These are phyloP conservation scores for Luperina nickerlii DNA, from an alignment of 2,888 invertebrate species.

Conservation along the genomic window DNA sequence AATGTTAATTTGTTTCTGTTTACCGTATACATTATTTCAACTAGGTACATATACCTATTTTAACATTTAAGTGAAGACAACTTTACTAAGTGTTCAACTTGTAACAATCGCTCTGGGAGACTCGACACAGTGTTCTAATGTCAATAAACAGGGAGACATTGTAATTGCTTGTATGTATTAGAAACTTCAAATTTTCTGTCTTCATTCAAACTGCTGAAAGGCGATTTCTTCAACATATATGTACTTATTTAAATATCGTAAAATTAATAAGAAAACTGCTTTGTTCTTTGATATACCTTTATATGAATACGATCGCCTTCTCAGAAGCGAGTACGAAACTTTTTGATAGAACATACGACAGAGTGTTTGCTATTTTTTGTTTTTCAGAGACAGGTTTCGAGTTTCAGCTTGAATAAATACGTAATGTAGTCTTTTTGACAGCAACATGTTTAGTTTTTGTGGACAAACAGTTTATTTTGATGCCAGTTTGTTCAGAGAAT, in stretches of 20 bases:
- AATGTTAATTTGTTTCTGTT: not conserved
- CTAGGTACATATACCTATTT: not conserved
- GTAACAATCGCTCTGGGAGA: not conserved
- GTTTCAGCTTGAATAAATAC: conserved; percentile 27
- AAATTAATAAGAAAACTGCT: conserved; percentile 13
- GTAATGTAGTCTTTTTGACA: not conserved
- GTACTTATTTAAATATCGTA: not conserved
- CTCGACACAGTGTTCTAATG: conserved; percentile 3
- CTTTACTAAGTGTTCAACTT: not conserved
- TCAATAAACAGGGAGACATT: conserved; percentile 27
- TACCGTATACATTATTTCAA: not conserved
- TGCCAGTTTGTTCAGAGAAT: not conserved
- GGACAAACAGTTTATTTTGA: not conserved
- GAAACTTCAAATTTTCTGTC: conserved; percentile 16
- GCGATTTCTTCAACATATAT: conserved; percentile 12
- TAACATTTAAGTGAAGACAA: not conserved
- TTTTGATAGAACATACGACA: not conserved
- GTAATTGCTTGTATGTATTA: conserved; percentile 21
- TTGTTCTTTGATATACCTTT: conserved; percentile 11
- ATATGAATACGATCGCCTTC: conserved; percentile 2
- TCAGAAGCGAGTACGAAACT: not conserved
- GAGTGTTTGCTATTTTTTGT: conserved; percentile 9
- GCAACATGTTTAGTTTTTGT: not conserved
- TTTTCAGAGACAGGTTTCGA: not conserved
- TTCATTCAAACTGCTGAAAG: conserved; percentile 16